A percentile compares a stretch with the other conserved stretches of the same genome.
Evolutionary conservation across 2,113 vertebrate species (phyloP).

Genomic region (Carassius auratus): DNA sequence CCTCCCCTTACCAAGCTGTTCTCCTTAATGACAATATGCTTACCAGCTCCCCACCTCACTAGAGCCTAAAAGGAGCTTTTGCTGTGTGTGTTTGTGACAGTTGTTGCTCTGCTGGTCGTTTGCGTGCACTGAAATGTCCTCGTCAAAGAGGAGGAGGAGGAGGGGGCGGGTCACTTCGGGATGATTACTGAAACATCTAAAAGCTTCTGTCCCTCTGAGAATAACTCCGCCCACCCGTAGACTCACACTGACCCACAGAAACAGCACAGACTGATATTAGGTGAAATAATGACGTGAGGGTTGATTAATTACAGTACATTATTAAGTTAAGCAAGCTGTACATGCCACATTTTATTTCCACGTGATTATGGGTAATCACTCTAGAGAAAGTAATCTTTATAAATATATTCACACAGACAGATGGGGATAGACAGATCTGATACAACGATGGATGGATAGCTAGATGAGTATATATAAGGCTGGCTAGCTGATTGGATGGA

Average conservation of each 20-base stretch:
- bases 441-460: background rate
- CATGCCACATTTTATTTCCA: background rate
- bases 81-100: constrained; percentile 33
- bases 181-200: constrained; percentile 47
- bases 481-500: too few relatives aligned
- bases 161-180: background rate
- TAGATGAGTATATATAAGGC: too few relatives aligned
- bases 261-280: constrained; percentile 5
- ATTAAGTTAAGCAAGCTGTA: constrained; percentile 12
- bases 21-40: constrained; percentile 81
- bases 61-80: constrained; percentile 45
- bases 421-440: background rate
- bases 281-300: background rate
- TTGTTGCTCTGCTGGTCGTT: constrained; percentile 38
- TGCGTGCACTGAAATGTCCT: constrained; percentile 32
- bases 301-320: constrained; percentile 29
- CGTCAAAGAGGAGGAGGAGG: constrained; percentile 22
- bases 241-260: constrained; percentile 22
- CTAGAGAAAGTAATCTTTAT: constrained; percentile 5
- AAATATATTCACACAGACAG: background rate
- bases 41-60: constrained; percentile 66
- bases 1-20: constrained; percentile 65
- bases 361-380: constrained; percentile 3
- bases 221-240: background rate
- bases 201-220: constrained; percentile 29